phyloP scores from a whole-genome alignment of 2,888 invertebrate genomes.

The Argyresthia albistria region DNA sequence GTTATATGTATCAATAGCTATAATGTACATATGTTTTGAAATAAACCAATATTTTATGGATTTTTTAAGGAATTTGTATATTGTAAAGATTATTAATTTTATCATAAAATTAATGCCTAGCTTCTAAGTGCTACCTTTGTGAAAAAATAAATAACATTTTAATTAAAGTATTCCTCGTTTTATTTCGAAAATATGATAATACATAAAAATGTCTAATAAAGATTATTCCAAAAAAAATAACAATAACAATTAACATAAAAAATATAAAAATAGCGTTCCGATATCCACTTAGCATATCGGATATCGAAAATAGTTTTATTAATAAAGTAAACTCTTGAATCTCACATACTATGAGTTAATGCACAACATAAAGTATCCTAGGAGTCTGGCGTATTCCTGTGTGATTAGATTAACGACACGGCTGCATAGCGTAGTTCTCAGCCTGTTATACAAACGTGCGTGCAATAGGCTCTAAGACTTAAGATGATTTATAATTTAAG shows the following conservation, averaged over 20 bases:
- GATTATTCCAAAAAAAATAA: conserved; percentile 6
- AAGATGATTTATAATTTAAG: no score
- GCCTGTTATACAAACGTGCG: no score
- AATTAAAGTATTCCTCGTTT: conserved; percentile 33
- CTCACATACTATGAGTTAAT: no score
- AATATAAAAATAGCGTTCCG: conserved; percentile 1
- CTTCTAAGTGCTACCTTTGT: conserved; percentile 68
- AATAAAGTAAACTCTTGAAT: no score
- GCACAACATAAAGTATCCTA: no score
- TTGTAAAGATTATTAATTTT: conserved; percentile 70
- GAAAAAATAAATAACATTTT: conserved; percentile 67
- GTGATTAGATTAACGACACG: no score
- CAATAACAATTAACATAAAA: conserved; percentile 7
- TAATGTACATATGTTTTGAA: conserved; percentile 70
- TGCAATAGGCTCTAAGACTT: no score
- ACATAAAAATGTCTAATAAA: conserved; percentile 4
- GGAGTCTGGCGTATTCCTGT: no score
- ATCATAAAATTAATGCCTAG: conserved; percentile 71
- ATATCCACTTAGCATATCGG: no score
- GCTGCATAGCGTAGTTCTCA: no score
- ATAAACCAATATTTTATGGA: conserved; percentile 71
- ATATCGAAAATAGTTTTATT: no score
- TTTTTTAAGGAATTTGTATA: conserved; percentile 71
- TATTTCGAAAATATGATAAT: conserved; percentile 28
- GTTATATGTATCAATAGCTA: conserved; percentile 62